These are phyloP conservation scores for Glomeris marginata DNA, from an alignment of 2,888 invertebrate species.

Conservation along the genomic window DNA sequence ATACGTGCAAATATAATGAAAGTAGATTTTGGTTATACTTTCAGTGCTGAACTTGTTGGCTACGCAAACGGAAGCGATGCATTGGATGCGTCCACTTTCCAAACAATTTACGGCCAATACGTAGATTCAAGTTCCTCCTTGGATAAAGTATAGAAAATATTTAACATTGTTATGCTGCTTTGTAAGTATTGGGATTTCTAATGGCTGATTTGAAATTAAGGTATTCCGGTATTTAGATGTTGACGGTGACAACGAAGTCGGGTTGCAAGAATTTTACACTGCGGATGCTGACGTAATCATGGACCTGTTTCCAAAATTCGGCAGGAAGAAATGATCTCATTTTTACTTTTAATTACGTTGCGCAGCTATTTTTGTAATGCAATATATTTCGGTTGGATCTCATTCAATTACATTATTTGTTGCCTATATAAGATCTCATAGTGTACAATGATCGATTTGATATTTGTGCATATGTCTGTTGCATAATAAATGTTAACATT, in stretches of 20 bases:
- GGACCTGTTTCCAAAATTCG: slow-evolving; percentile 5
- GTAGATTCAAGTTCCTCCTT: background rate
- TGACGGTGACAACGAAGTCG: background rate
- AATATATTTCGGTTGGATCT: no score
- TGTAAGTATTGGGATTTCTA: background rate
- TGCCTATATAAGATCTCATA: no score
- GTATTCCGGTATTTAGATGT: slow-evolving; percentile 6
- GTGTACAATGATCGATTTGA: no score
- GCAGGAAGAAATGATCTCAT: background rate
- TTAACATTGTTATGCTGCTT: background rate
- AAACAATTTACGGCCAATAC: background rate
- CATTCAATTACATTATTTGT: no score
- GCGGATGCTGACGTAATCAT: background rate
- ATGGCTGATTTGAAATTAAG: background rate
- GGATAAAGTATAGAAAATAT: background rate
- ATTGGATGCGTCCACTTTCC: background rate
- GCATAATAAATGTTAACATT: no score
- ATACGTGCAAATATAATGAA: no score
- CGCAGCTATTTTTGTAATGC: no score
- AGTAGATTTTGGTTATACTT: background rate
- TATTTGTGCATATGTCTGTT: no score
- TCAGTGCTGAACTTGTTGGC: slow-evolving; percentile 6
- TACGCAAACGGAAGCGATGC: slow-evolving; percentile 5
- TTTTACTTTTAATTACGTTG: no score
- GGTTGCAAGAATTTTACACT: slow-evolving; percentile 1